phyloP scores from a whole-genome alignment of 2,797 vertebrate species.

The Gobio occitaniae region DNA sequence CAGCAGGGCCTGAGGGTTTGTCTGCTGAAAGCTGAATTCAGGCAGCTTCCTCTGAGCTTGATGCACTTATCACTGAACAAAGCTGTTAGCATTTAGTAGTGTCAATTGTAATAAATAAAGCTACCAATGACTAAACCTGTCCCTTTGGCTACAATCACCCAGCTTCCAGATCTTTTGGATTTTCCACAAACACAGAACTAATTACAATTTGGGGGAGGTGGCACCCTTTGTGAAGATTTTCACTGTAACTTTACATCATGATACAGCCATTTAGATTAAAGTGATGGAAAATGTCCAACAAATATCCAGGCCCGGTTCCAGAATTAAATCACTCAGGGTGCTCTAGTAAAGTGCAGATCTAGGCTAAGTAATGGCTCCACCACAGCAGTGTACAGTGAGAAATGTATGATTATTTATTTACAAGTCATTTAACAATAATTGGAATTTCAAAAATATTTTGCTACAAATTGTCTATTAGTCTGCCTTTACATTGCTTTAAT shows the following conservation, averaged over 20 bases:
- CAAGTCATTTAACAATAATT: too few relatives aligned
- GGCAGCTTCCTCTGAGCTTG: background rate
- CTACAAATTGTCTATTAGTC: too few relatives aligned
- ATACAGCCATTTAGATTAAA: background rate
- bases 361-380: too few relatives aligned
- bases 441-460: too few relatives aligned
- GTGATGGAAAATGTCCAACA: background rate
- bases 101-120: background rate
- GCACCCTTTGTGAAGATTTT: background rate
- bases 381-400: too few relatives aligned
- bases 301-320: background rate
- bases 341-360: too few relatives aligned
- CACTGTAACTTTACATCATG: background rate
- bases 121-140: background rate
- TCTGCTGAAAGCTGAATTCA: constrained; percentile 12
- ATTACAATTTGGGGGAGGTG: background rate
- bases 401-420: too few relatives aligned
- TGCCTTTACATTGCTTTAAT: too few relatives aligned
- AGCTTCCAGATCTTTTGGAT: background rate
- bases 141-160: background rate
- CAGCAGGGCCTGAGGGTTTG: constrained; percentile 4
- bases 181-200: background rate
- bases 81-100: background rate
- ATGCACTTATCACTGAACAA: constrained; percentile 22
- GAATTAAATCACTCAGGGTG: too few relatives aligned